Evolutionary conservation across 2,888 invertebrate genomes (phyloP).

Genomic region (Hyposoter didymator): DNA sequence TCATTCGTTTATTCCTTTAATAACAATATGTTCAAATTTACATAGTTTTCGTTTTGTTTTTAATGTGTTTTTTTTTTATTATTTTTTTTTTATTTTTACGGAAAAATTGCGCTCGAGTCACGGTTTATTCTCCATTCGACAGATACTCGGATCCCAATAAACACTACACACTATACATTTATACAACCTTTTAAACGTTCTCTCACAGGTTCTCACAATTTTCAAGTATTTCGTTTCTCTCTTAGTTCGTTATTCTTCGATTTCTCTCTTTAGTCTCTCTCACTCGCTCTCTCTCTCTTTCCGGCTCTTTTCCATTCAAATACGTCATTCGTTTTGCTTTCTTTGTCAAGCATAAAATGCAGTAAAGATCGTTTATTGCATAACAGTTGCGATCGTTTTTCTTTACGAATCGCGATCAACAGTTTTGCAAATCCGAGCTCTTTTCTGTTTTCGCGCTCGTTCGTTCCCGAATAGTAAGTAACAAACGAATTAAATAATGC

Average conservation of each 20-base stretch:
- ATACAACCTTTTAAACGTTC: constrained; percentile 79
- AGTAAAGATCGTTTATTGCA: constrained; percentile 65
- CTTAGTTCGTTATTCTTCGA: constrained; percentile 2
- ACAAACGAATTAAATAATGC: constrained; percentile 44
- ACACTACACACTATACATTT: constrained; percentile 83
- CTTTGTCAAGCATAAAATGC: constrained; percentile 32
- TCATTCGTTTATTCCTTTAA: constrained; percentile 69
- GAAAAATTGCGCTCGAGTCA: constrained; percentile 70
- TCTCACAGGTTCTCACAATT: constrained; percentile 54
- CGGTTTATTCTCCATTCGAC: constrained; percentile 73
- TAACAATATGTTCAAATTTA: constrained; percentile 80
- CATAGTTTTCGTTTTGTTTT: constrained; percentile 71
- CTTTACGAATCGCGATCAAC: constrained; percentile 31
- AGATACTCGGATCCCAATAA: constrained; percentile 77
- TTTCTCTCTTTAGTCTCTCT: too few relatives aligned
- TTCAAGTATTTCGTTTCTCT: constrained; percentile 19
- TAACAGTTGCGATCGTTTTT: constrained; percentile 44
- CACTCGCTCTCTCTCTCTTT: background rate
- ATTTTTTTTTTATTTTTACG: constrained; percentile 66
- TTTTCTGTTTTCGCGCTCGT: constrained; percentile 44
- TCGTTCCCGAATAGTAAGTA: constrained; percentile 42
- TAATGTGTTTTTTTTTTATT: too few relatives aligned
- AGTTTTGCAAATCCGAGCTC: constrained; percentile 35
- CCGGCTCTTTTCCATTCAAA: constrained; percentile 19
- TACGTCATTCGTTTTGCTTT: constrained; percentile 4